A percentile compares a stretch with the other conserved stretches of the same genome.
Evolutionary conservation across 2,888 invertebrate genomes (phyloP).

Genomic region (Rhopalosiphum nymphaeae): DNA sequence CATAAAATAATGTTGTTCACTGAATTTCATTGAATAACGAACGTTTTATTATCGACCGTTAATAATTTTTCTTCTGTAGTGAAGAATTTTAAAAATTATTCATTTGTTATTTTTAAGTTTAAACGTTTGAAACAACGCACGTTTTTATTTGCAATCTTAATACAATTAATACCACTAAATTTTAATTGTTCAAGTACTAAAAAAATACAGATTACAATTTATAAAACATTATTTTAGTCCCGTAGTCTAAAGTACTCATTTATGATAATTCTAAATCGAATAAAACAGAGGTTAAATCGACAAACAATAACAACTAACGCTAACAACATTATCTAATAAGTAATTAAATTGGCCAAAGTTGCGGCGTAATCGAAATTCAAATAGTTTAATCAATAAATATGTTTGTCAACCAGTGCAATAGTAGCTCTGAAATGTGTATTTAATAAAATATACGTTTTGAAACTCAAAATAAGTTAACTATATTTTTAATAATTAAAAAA

Average conservation of each 20-base stretch:
- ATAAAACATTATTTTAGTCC: neutral
- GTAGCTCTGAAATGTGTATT: neutral
- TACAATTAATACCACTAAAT: neutral
- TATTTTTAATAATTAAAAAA: neutral
- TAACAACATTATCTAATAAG: neutral
- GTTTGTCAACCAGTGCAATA: neutral
- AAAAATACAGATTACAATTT: neutral
- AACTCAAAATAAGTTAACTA: neutral
- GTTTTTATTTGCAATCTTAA: neutral
- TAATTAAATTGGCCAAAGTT: neutral
- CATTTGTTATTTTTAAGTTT: neutral
- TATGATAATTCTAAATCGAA: neutral
- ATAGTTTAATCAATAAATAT: neutral
- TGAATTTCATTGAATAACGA: neutral
- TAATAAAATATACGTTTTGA: neutral
- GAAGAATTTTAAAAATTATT: neutral
- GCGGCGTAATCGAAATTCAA: neutral
- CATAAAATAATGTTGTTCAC: neutral
- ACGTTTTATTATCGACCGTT: neutral
- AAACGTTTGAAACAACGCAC: neutral
- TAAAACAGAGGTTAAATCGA: slow-evolving; percentile 10
- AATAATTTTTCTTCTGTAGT: neutral
- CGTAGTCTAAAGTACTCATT: neutral
- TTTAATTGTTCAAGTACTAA: neutral
- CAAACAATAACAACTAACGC: neutral